A percentile compares a stretch with the other conserved stretches of the same genome.
These are phyloP conservation scores for Stichopus chloronotus DNA, from an alignment of 35 echinoderm and acorn worm species.

Conservation along the genomic window DNA sequence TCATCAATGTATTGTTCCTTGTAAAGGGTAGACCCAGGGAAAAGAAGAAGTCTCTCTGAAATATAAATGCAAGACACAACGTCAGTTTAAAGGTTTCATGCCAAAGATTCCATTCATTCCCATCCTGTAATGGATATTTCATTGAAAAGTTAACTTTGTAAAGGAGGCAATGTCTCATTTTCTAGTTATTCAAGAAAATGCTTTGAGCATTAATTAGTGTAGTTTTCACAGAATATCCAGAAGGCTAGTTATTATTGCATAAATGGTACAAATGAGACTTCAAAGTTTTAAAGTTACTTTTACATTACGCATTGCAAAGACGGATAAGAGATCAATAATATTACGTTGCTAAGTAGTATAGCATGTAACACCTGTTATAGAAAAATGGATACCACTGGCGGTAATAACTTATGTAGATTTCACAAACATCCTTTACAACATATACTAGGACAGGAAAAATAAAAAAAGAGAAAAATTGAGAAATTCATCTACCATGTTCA, in stretches of 20 bases:
- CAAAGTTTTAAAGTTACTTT: not conserved
- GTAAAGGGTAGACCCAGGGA: not conserved
- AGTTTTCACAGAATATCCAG: not conserved
- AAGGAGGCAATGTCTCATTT: not conserved
- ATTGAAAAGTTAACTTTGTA: not conserved
- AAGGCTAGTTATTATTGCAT: not conserved
- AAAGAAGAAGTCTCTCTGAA: not conserved
- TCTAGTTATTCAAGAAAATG: not conserved
- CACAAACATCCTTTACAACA: too few relatives aligned
- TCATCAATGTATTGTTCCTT: slow-evolving; percentile 36
- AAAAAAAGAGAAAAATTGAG: not conserved
- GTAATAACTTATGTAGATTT: too few relatives aligned
- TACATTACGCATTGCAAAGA: not conserved
- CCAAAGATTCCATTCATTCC: not conserved
- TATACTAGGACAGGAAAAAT: not conserved
- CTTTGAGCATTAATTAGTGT: too few relatives aligned
- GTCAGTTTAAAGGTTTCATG: not conserved
- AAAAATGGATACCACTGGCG: not conserved
- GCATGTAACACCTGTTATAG: not conserved
- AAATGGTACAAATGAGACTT: not conserved
- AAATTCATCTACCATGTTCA: not conserved
- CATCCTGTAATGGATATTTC: not conserved
- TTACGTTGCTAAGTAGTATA: not conserved
- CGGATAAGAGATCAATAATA: not conserved
- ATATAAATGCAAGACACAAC: not conserved